Conservation (phyloP, 2,113 vertebrate species). For the Cephalopterus ornatus region DNA sequence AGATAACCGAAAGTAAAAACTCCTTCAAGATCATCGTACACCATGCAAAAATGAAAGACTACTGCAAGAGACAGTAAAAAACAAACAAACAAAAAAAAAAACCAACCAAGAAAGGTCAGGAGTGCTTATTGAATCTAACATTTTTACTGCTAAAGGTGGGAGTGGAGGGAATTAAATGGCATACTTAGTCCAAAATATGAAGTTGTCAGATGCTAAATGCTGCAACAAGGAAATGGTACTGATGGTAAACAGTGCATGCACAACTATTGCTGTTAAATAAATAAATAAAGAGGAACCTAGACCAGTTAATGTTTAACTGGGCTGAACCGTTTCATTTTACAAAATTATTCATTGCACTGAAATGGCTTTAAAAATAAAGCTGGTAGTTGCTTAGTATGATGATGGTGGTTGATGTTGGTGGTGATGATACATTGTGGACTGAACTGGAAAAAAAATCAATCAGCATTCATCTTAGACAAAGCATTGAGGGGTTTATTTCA, state of each 20-base stretch:
- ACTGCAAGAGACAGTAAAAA: slow-evolving; percentile 66
- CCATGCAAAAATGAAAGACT: slow-evolving; percentile 63
- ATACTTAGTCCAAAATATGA: not conserved
- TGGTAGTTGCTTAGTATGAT: not conserved
- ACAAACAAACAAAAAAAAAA: not conserved
- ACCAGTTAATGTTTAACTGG: not conserved
- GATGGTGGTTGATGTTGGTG: not conserved
- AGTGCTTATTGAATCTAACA: slow-evolving; percentile 67
- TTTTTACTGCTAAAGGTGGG: slow-evolving; percentile 42
- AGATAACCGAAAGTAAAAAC: slow-evolving; percentile 99
- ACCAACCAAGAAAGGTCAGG: slow-evolving; percentile 52
- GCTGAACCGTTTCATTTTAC: not conserved
- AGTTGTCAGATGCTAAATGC: slow-evolving; percentile 13
- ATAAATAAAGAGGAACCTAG: not conserved
- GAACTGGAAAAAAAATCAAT: not conserved
- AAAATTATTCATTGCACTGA: slow-evolving; percentile 31
- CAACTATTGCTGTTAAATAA: slow-evolving; percentile 43
- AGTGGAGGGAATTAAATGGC: slow-evolving; percentile 21
- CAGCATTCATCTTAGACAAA: slow-evolving; percentile 9
- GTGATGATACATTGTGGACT: not conserved
- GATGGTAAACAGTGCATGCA: slow-evolving; percentile 52
- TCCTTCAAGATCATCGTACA: slow-evolving; percentile 90
- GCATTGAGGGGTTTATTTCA: slow-evolving; percentile 28
- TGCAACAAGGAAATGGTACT: slow-evolving; percentile 30
- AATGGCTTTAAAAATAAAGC: not conserved